Conservation (phyloP, 2,888 invertebrate genomes). For the Neria commutata region DNA sequence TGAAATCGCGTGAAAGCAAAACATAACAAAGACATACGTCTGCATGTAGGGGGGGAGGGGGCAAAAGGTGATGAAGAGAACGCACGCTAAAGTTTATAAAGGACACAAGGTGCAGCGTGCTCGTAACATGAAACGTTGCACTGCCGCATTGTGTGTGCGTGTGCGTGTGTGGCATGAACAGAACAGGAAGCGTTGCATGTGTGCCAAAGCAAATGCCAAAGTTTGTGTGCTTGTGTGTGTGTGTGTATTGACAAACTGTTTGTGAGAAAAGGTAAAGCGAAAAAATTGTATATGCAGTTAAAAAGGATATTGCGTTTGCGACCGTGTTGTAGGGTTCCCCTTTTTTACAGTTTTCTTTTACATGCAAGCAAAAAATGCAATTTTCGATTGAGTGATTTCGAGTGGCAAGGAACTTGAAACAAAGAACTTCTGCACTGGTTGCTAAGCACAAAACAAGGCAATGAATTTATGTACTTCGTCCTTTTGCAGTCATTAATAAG, state of each 20-base stretch:
- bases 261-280: neutral
- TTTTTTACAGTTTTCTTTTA: neutral
- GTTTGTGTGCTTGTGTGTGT: neutral
- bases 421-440: neutral
- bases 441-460: neutral
- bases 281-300: neutral
- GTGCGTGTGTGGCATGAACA: neutral
- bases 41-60: neutral
- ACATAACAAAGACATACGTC: neutral
- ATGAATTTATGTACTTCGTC: neutral
- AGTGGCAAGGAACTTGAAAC: neutral
- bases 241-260: neutral
- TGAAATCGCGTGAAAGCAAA: neutral
- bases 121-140: no score
- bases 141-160: neutral
- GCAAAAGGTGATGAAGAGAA: neutral
- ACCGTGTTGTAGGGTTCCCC: neutral
- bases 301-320: neutral
- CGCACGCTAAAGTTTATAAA: no score
- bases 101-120: neutral
- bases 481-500: no score
- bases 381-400: conserved; percentile 7
- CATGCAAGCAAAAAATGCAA: conserved; percentile 1
- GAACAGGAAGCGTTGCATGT: conserved; percentile 3
- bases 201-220: neutral